Evolutionary conservation across 1,140 invertebrate species (phyloP), one percentile per base, ranked within the genome.

Genomic region (Bombus impatiens): DNA sequence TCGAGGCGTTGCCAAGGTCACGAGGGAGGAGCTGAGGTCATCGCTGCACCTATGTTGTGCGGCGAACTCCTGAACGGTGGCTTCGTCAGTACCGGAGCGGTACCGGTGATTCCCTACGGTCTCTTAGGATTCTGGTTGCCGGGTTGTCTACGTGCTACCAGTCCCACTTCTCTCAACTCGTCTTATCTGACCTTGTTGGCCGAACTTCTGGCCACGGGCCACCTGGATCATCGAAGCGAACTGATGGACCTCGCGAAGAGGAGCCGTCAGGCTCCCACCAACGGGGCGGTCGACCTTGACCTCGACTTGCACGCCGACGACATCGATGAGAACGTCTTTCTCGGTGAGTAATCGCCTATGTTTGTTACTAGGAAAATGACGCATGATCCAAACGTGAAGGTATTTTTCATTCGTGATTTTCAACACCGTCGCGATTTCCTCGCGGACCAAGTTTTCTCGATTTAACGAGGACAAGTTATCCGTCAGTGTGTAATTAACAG

Each of bases 11-110:
- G 76, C 82, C 89, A 85, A 87, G 88, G 90, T 89, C 86, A 92
- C 88, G 90, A 92, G 88, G 91, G 91, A 88, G 88, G 87, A 88
- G 82, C 86, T 90, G 86, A 91, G 78, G 89, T 89, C 88, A 91
- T 89, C 89, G 87, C 89, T 92, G 92, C 90, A 94, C 94, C 94
- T 95, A 95, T 95, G 95, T 95, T 95, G 95, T 95, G 95, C 95
- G 95, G 95, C 71, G 95, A 95, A 94, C 93, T 95, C 87, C 92
- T 95, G 91, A 95, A 94, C 94, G 95, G 95, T 90, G 94, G 94
- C 89, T 93, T 95, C 87, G 95, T 94, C 93, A 95, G 94, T 94
- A 94, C 94, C 92, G 95, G 95, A 92, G 93, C 94, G 87, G 93
- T 94, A 89, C 92, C 94, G 89, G 94, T 94, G 90, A 93, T 94